A percentile compares a stretch with the other conserved stretches of the same genome.
Conservation (phyloP, 2,888 invertebrate genomes). For the Macrosiphum euphorbiae region DNA sequence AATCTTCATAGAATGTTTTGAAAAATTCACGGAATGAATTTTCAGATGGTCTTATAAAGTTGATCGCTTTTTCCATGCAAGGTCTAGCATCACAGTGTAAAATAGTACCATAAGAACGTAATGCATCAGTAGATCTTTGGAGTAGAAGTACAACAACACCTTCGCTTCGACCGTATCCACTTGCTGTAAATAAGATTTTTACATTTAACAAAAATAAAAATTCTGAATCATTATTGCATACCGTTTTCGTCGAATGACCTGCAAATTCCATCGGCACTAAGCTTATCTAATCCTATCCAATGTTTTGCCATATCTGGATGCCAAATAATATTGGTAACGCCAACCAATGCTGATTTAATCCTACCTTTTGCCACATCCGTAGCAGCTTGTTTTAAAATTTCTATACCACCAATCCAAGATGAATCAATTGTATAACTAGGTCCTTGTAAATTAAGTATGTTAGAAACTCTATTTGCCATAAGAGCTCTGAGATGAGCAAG, state of each 20-base stretch:
- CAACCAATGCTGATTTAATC: constrained; percentile 75
- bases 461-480: constrained; percentile 77
- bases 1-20: constrained; percentile 72
- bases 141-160: constrained; percentile 71
- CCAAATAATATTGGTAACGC: constrained; percentile 74
- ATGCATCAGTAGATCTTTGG: constrained; percentile 71
- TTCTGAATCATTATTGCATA: constrained; percentile 68
- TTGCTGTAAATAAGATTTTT: constrained; percentile 68
- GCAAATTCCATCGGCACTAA: constrained; percentile 76
- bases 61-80: constrained; percentile 73
- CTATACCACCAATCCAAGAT: constrained; percentile 77
- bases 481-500: constrained; percentile 77
- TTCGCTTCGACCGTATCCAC: constrained; percentile 72
- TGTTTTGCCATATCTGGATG: constrained; percentile 76
- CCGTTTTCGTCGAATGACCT: constrained; percentile 78
- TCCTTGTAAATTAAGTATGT: constrained; percentile 75
- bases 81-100: constrained; percentile 74
- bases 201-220: not conserved
- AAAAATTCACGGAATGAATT: constrained; percentile 65
- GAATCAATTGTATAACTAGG: constrained; percentile 76
- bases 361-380: constrained; percentile 70
- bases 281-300: constrained; percentile 76
- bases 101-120: constrained; percentile 72
- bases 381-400: constrained; percentile 74
- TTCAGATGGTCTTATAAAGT: constrained; percentile 69